Evolutionary conservation across 2,797 vertebrate genomes (phyloP).

Genomic region (Sitta carolinensis): DNA sequence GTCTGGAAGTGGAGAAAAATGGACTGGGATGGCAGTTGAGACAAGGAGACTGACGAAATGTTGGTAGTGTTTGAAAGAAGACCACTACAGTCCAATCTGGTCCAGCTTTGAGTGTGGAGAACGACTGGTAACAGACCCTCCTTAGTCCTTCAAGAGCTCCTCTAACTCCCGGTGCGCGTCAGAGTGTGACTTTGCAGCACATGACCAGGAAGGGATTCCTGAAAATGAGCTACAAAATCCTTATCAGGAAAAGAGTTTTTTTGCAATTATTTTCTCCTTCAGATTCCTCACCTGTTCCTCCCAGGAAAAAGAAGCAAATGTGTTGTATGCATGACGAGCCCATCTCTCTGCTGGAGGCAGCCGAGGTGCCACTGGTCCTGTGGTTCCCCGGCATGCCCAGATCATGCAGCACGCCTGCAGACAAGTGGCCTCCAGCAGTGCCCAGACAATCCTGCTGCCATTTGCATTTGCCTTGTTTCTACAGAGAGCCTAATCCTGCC

Average conservation of each 20-base stretch:
- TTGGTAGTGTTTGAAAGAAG: neutral
- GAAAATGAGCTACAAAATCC: neutral
- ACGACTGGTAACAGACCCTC: neutral
- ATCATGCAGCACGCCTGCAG: neutral
- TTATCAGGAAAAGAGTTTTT: neutral
- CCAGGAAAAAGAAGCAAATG: neutral
- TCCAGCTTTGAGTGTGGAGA: neutral
- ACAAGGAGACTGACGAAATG: neutral
- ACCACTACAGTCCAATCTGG: neutral
- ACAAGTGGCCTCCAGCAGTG: neutral
- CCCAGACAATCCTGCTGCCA: neutral
- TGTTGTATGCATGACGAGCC: neutral
- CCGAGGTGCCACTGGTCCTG: fast-evolving
- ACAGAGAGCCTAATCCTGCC: neutral
- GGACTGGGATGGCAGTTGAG: neutral
- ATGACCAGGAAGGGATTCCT: neutral
- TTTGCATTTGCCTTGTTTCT: neutral
- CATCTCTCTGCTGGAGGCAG: neutral
- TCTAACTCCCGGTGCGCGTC: neutral
- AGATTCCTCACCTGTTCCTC: neutral
- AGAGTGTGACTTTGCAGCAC: neutral
- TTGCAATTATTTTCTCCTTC: neutral
- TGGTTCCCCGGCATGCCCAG: fast-evolving
- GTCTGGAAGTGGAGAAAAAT: neutral
- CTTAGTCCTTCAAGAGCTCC: neutral